phyloP scores from a whole-genome alignment of 2,797 vertebrate genomes.

The Pseudomugil gertrudae region DNA sequence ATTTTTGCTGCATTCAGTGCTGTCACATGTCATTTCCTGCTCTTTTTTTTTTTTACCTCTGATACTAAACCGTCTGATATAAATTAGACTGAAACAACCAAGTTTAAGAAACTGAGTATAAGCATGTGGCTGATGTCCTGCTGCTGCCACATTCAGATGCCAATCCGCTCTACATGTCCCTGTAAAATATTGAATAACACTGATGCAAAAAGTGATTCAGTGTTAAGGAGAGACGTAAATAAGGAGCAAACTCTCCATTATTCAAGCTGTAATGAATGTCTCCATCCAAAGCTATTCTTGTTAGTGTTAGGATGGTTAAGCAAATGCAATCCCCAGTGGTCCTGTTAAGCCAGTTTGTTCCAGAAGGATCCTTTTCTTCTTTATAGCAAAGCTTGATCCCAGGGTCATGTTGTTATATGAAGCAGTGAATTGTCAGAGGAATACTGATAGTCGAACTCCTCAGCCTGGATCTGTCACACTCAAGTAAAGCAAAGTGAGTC shows the following conservation, averaged over 20 bases:
- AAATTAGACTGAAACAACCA: slow-evolving; percentile 1
- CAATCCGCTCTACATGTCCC: slow-evolving; percentile 10
- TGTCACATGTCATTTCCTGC: too few species aligned
- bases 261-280: slow-evolving; percentile 35
- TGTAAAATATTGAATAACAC: background rate
- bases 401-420: slow-evolving; percentile 29
- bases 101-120: background rate
- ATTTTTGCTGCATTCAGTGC: too few species aligned
- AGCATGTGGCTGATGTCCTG: background rate
- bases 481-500: slow-evolving; percentile 7
- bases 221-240: slow-evolving; percentile 20
- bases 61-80: background rate
- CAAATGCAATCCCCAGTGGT: slow-evolving; percentile 46
- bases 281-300: slow-evolving; percentile 23
- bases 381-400: slow-evolving; percentile 20
- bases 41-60: too few species aligned
- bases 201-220: slow-evolving; percentile 17
- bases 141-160: too few species aligned
- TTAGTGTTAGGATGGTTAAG: slow-evolving; percentile 49
- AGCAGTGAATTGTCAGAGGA: slow-evolving; percentile 4
- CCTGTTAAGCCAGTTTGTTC: slow-evolving; percentile 52
- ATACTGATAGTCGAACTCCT: background rate
- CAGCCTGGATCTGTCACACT: slow-evolving; percentile 27
- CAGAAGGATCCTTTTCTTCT: slow-evolving; percentile 36
- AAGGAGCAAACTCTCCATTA: slow-evolving; percentile 35